These are phyloP conservation scores for Drosophila pseudoananassae DNA, from an alignment of 1,140 invertebrate species.

Conservation along the genomic window DNA sequence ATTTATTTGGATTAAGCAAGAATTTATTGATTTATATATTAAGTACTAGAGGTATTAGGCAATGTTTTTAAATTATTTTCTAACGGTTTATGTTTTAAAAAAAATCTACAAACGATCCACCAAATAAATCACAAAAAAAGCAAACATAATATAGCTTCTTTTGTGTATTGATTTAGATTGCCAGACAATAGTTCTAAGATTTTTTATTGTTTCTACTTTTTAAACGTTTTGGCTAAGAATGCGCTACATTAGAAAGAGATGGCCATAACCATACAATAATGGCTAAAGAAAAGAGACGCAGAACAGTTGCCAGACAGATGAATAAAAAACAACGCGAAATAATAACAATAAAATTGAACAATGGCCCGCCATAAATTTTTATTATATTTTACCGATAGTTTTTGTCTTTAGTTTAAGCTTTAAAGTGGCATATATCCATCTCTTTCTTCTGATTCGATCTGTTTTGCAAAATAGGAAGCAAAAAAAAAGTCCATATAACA, in stretches of 20 bases:
- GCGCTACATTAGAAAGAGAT: constrained; percentile 2
- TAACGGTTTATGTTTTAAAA: constrained; percentile 53
- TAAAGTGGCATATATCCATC: constrained; percentile 50
- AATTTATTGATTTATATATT: background rate
- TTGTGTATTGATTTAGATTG: constrained; percentile 70
- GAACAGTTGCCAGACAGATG: background rate
- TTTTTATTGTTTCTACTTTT: constrained; percentile 29
- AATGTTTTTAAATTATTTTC: constrained; percentile 47
- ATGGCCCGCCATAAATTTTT: constrained; percentile 69
- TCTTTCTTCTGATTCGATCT: constrained; percentile 34
- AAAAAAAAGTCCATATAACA: constrained; percentile 1
- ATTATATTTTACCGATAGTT: constrained; percentile 74
- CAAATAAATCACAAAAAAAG: background rate
- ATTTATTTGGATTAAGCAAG: constrained; percentile 24
- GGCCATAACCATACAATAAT: background rate
- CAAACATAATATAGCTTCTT: constrained; percentile 16
- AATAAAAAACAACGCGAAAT: constrained; percentile 47
- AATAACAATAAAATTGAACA: constrained; percentile 75
- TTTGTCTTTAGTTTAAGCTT: constrained; percentile 34
- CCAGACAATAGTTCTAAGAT: constrained; percentile 73
- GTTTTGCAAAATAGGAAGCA: constrained; percentile 47
- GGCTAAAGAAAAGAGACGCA: background rate
- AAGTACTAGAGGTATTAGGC: background rate
- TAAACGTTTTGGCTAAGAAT: constrained; percentile 31
- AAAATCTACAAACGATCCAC: constrained; percentile 33